A percentile compares a stretch with the other conserved stretches of the same genome.
phyloP scores from a whole-genome alignment of 2,888 invertebrate species.

The Patella ulyssiponensis region DNA sequence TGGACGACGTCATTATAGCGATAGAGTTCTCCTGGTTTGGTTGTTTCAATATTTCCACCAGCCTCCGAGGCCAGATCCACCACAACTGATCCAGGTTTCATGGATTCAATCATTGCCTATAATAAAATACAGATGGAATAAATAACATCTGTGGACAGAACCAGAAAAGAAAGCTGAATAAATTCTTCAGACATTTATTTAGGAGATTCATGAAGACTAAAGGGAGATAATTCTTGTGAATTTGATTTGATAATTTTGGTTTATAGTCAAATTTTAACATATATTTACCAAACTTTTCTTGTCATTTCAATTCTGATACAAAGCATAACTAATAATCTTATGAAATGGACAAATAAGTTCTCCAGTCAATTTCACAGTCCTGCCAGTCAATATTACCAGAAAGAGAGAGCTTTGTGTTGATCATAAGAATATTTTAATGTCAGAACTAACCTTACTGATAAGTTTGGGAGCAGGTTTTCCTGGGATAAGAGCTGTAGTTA shows the following conservation, averaged over 20 bases:
- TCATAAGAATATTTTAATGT: background rate
- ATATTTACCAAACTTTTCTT: no score
- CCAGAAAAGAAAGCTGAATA: no score
- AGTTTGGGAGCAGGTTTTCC: slow-evolving; percentile 87
- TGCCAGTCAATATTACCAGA: no score
- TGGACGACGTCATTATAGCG: slow-evolving; percentile 86
- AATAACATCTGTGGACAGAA: background rate
- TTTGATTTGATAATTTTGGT: no score
- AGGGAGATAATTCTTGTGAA: no score
- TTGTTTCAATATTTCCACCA: slow-evolving; percentile 89
- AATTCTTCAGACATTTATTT: no score
- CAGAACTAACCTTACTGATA: slow-evolving; percentile 79
- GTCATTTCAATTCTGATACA: no score
- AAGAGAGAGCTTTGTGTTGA: background rate
- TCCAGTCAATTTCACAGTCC: no score
- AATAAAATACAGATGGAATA: background rate
- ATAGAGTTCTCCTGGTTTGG: slow-evolving; percentile 83
- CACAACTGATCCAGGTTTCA: slow-evolving; percentile 91
- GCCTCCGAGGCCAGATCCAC: slow-evolving; percentile 91
- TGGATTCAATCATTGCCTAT: slow-evolving; percentile 82
- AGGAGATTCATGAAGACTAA: no score
- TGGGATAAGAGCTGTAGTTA: slow-evolving; percentile 91
- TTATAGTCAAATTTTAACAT: no score
- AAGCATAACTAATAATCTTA: no score
- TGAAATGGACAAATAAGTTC: no score